Base-by-base conservation (phyloP, 2,797 vertebrate species). In the Enteromius argenteus region DNA sequence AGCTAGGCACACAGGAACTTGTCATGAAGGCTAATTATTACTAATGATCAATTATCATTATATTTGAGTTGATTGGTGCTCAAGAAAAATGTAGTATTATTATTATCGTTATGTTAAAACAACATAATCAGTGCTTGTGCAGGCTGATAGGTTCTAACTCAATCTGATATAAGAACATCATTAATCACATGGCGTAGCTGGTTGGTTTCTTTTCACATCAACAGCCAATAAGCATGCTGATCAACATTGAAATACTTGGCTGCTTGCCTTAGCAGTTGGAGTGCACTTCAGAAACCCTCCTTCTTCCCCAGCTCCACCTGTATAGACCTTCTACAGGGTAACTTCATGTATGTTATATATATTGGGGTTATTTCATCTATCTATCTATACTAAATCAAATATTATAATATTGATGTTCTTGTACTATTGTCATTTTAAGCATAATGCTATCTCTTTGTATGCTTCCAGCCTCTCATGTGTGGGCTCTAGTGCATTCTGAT, bases 381-480 rank as follows among this genome's bases (percentile, higher is more conserved):
- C 3, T 11, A 44, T 44, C 42, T 44, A 17, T 49, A 4, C 49
- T 51, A 15, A 19, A 51, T 21, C 10, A 13, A 27, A 27, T 60
- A 27, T 60, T 13, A 27, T 27, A 11, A 35, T 67, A 37, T 39
- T 11, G 35, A 21, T 68, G 19, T 68, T 42, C 37, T 68, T 68
- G 19, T 14, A 42, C 10, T 69, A 68, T n/a, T 39, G 10, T 6
- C 9, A 68, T 44, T 71, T 44, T 44, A 5, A 23, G 19, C 46
- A 8, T 53, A 44, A 49, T 49, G 23, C 64, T 64, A n/a, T 78
- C 8, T 77, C 80, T 71, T 21, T 72, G 15, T 66, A 42, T 42
- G 30, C 64, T 30, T 80, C 49, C 58, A 32, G 19, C 17, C 64
- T 44, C 46, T 83, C 6, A 44, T 53, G 39, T 79, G 58, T 79